Percentiles rank a stretch among this genome's conserved stretches.
Conservation (phyloP, 2,113 vertebrate species). For the Tympanuchus pallidicinctus region DNA sequence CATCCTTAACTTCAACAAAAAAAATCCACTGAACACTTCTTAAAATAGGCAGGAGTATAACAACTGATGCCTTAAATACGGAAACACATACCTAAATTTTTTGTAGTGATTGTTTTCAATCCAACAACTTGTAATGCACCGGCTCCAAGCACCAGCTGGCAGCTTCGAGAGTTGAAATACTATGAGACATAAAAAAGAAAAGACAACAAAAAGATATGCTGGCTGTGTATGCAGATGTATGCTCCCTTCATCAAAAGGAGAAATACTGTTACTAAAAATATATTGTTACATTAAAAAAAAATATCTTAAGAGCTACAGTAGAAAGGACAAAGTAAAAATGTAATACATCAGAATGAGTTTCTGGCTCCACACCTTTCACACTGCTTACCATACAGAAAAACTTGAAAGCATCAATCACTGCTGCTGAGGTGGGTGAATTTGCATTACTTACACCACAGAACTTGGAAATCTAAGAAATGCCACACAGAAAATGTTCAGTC, state of each 20-base stretch:
- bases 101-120: constrained; percentile 98
- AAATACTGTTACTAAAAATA: background rate
- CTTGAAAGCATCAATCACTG: background rate
- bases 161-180: constrained; percentile 99
- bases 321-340: rapidly evolving
- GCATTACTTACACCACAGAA: background rate
- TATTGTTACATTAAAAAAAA: background rate
- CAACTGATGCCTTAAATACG: background rate
- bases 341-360: background rate
- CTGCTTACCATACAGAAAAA: background rate
- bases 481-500: background rate
- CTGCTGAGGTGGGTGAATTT: background rate
- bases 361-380: background rate
- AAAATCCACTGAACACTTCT: background rate
- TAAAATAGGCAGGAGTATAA: background rate
- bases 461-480: background rate
- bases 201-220: background rate
- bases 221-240: background rate
- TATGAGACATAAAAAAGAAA: constrained; percentile 62
- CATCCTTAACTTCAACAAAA: background rate
- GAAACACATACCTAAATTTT: constrained; percentile 90
- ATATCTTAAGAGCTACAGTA: background rate
- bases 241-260: background rate
- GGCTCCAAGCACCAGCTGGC: constrained; percentile 96
- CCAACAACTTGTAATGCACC: constrained; percentile 97